Percentiles rank a stretch among this genome's conserved stretches.
Conservation (phyloP, 2,113 vertebrate genomes). For the Pogona vitticeps region DNA sequence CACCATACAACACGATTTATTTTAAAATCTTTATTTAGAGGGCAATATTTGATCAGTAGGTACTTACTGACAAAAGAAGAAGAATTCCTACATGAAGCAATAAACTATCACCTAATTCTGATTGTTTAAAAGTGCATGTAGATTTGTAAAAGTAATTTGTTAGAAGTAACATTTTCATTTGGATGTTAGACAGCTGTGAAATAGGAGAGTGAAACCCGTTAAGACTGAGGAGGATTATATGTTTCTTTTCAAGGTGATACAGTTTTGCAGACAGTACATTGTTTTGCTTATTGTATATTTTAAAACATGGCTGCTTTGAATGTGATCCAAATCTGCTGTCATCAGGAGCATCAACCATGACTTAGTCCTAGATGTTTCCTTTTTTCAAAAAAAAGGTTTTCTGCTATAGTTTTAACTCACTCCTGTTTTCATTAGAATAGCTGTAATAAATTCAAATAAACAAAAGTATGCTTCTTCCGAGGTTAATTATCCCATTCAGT, state of each 20-base stretch:
- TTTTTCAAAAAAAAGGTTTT: too few species aligned
- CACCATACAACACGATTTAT: not conserved
- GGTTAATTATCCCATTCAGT: not conserved
- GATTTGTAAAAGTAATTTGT: not conserved
- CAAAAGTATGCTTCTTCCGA: not conserved
- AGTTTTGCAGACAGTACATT: not conserved
- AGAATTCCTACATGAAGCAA: not conserved
- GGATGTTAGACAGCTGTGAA: not conserved
- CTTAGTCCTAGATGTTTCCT: not conserved
- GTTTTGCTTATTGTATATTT: not conserved
- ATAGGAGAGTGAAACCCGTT: not conserved
- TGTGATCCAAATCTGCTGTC: not conserved
- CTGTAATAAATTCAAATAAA: not conserved
- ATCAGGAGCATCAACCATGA: not conserved
- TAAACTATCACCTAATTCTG: not conserved
- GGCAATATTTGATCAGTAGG: too few species aligned
- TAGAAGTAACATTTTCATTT: not conserved
- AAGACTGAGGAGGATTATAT: too few species aligned
- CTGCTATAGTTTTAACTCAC: too few species aligned
- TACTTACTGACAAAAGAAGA: too few species aligned
- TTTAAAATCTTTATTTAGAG: not conserved
- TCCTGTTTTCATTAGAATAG: not conserved
- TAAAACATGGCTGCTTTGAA: fast-evolving
- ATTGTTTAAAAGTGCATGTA: not conserved
- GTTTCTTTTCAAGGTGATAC: not conserved